Conservation (phyloP, 2,888 invertebrate species). For the Toxonevra muliebris region DNA sequence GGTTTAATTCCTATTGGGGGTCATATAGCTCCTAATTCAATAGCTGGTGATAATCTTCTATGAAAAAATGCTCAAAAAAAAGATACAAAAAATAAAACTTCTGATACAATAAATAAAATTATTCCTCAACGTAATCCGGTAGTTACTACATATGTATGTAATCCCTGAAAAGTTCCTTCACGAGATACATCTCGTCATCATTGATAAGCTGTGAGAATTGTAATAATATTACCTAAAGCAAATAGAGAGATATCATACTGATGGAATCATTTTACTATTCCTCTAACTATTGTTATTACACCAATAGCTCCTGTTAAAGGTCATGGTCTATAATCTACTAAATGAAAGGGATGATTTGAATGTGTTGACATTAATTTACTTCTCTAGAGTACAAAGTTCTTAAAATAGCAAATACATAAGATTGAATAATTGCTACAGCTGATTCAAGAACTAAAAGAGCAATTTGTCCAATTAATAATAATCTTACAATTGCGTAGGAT, state of each 20-base stretch:
- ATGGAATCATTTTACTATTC: conserved; percentile 73
- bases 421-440: conserved; percentile 70
- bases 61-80: conserved; percentile 68
- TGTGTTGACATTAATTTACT: conserved; percentile 68
- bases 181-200: conserved; percentile 77
- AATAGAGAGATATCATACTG: conserved; percentile 67
- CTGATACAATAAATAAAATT: conserved; percentile 78
- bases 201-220: conserved; percentile 66
- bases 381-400: conserved; percentile 75
- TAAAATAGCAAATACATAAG: conserved; percentile 72
- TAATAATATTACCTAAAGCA: conserved; percentile 63
- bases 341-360: conserved; percentile 72
- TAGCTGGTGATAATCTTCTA: conserved; percentile 66
- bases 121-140: conserved; percentile 74
- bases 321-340: conserved; percentile 75
- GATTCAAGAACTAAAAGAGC: conserved; percentile 67
- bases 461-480: conserved; percentile 63
- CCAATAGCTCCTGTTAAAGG: conserved; percentile 71
- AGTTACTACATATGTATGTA: conserved; percentile 70
- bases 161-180: conserved; percentile 74
- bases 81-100: conserved; percentile 72
- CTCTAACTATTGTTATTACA: conserved; percentile 69
- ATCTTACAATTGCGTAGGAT: conserved; percentile 44
- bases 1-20: conserved; percentile 72
- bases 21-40: conserved; percentile 72